Conservation (phyloP, 2,113 vertebrate species). For the Elaphurus davidianus region DNA sequence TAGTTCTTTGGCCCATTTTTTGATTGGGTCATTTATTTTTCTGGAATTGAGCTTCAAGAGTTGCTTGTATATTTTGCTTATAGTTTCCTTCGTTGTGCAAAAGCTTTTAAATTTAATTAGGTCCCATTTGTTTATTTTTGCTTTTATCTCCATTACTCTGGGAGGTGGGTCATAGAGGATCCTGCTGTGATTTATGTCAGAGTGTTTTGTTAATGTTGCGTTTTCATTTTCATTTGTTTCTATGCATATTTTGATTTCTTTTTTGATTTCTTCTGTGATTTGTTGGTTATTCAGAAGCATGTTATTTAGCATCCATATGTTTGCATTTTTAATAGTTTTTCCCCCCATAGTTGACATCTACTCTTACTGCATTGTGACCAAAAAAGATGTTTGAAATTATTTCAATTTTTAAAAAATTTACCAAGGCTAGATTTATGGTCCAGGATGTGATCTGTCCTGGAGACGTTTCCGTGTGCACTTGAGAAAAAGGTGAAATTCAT, state of each 20-base stretch:
- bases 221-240: background rate
- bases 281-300: background rate
- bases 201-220: too few relatives aligned
- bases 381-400: background rate
- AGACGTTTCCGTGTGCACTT: background rate
- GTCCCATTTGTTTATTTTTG: too few relatives aligned
- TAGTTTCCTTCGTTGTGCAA: too few relatives aligned
- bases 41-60: too few relatives aligned
- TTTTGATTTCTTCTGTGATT: background rate
- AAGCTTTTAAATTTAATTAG: too few relatives aligned
- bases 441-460: background rate
- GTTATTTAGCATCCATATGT: background rate
- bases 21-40: background rate
- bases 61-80: too few relatives aligned
- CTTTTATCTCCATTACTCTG: too few relatives aligned
- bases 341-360: background rate
- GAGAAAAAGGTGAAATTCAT: background rate
- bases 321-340: background rate
- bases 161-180: too few relatives aligned
- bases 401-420: fast-evolving
- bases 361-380: background rate
- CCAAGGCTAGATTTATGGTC: background rate
- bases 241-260: background rate
- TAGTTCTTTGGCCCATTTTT: background rate
- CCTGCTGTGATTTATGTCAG: too few relatives aligned